Conservation (phyloP, 1,140 invertebrate genomes). For the Drosophila ambigua region DNA sequence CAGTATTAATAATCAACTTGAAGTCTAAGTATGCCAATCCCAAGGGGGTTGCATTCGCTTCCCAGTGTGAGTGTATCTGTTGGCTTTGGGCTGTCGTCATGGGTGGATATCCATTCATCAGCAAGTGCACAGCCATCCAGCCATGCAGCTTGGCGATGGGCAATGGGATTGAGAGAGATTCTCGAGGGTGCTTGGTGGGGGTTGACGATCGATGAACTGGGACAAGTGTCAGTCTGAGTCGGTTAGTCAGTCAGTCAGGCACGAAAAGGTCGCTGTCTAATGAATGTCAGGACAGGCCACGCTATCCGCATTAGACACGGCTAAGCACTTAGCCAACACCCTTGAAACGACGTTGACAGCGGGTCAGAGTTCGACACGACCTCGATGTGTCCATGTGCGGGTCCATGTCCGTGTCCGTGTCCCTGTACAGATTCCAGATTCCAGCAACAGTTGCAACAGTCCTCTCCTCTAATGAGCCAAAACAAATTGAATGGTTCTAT, state of each 20-base stretch:
- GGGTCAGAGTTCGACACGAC: slow-evolving; percentile 12
- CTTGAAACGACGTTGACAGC: slow-evolving; percentile 52
- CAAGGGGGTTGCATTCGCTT: slow-evolving; percentile 23
- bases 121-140: neutral
- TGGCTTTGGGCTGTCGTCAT: slow-evolving; percentile 15
- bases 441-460: slow-evolving; percentile 48
- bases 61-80: slow-evolving; percentile 22
- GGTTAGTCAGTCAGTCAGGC: slow-evolving; percentile 37
- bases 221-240: slow-evolving; percentile 43
- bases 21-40: slow-evolving; percentile 46
- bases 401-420: slow-evolving; percentile 3
- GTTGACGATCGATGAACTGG: slow-evolving; percentile 34
- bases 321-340: slow-evolving; percentile 73
- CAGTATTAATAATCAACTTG: slow-evolving; percentile 60
- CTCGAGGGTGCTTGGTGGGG: slow-evolving; percentile 16
- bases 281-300: slow-evolving; percentile 67
- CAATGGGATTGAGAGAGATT: slow-evolving; percentile 2
- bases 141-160: neutral
- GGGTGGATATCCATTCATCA: slow-evolving; percentile 15
- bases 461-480: slow-evolving; percentile 65
- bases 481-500: slow-evolving; percentile 74
- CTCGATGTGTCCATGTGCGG: neutral
- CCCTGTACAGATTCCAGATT: neutral
- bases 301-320: slow-evolving; percentile 75
- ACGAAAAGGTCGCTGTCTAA: slow-evolving; percentile 58